Base-by-base conservation (phyloP, 2,113 vertebrate genomes). In the Hipposideros armiger region DNA sequence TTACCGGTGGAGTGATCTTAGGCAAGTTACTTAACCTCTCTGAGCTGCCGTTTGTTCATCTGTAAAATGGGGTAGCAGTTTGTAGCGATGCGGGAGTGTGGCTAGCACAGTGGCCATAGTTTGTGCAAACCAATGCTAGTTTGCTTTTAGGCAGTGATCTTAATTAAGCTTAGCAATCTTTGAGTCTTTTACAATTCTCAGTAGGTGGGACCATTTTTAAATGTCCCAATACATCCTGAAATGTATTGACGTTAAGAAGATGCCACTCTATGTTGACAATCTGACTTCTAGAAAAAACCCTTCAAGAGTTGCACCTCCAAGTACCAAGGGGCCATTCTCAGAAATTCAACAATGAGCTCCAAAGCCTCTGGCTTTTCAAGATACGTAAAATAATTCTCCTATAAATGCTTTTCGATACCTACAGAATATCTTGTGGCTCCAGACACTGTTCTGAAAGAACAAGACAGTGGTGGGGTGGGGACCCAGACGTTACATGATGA, bases 141-240 rank as follows among this genome's bases (percentile, higher is more conserved):
- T 78, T 83, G 45, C 69, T 58, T 89, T 94, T 81, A 52, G 72
- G 20, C 58, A 20, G 73, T 20, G 54, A 88, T 90, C 77, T 90
- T 73, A 16, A 67, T 58, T 22, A 47, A 58, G 11, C 26, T 80
- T 20, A 52, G 64, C 19, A 16, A 66, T 70, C 69, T 50, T 62
- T 50, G 16, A 58, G 36, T 83, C 36, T 67, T 47, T 47, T 0
- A n/a, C 9, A 16, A n/a, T 54, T 81, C 78, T 67, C 56, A 83
- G 72, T 50, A 62, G 54, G 40, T 60, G 58, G 70, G 5, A n/a
- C 11, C 47, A 45, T 47, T 76, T 84, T 70, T 36, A 85, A 94
- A 76, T 69, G 17, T 60, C 70, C 45, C 50, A 85, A 40, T 11
- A 16, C 8, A 16, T 36, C 11, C 58, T 90, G 66, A 56, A 92